Base-by-base conservation (phyloP, 1,140 invertebrate genomes). In the Eupeodes corollae region DNA sequence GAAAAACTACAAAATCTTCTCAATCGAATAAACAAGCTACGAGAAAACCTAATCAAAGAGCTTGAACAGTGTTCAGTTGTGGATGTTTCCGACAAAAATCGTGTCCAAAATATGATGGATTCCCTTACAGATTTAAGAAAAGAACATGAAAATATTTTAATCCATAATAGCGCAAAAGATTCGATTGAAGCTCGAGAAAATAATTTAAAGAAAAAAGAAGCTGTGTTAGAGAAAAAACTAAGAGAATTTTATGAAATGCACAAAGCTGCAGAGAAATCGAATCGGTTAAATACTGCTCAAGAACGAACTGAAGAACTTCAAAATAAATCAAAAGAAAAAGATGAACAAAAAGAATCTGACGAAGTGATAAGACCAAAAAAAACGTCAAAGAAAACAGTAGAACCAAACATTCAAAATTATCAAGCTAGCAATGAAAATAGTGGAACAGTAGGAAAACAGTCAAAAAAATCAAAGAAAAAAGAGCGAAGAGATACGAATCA, bases 191-290 rank as follows among this genome's bases (percentile, higher is more conserved):
- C 49, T 14, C 45, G 60, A 0, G 62, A 58, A 40, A 47, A 54
- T 26, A 47, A 56, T 6, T 42, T 66, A 37, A 51, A 56, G 49
- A 50, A 60, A 26, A 63, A 65, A 35, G 63, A 66, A 45, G 59
- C 53, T 8, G 35, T 63, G 3, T 44, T 66, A 13, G 63, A 66
- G 31, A 39, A 51, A 26, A 50, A 51, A 30, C n/a, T 51, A 32
- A 42, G 57, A 31, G 55, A 61, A 3, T 51, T 66, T 21, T 62
- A 60, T 34, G 42, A 50, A 44, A 18, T 49, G 16, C 43, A 46
- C 33, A 47, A 49, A 41, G 34, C 11, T 41, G 15, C 13, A 46
- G 19, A 34, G 5, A 16, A 16, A 46, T 5, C 31, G 12, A 16
- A 46, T 3, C n/a, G 8, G 6, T 14, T 12, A 2, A 26, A 26